phyloP scores from a whole-genome alignment of 2,888 invertebrate species.

The Lomographa bimaculata region DNA sequence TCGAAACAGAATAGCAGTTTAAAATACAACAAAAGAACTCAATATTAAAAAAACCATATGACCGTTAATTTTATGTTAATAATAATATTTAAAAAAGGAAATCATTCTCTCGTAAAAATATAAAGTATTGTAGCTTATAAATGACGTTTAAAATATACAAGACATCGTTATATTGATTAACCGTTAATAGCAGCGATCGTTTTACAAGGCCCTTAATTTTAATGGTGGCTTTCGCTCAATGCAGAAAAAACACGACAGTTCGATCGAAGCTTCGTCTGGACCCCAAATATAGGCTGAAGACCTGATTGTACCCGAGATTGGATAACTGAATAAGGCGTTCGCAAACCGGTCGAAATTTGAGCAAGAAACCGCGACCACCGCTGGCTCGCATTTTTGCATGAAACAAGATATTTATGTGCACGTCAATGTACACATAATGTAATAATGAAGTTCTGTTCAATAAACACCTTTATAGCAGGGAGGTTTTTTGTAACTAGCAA shows the following conservation, averaged over 20 bases:
- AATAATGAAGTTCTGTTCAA: constrained; percentile 42
- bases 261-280: constrained; percentile 34
- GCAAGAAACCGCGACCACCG: constrained; percentile 50
- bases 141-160: too few relatives aligned
- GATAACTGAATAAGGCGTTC: constrained; percentile 40
- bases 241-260: constrained; percentile 21
- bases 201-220: constrained; percentile 9
- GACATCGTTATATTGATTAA: background rate
- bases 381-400: constrained; percentile 62
- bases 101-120: too few relatives aligned
- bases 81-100: too few relatives aligned
- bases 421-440: constrained; percentile 44
- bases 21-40: too few relatives aligned
- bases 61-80: too few relatives aligned
- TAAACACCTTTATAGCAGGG: constrained; percentile 9
- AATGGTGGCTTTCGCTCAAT: constrained; percentile 19
- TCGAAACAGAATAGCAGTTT: too few relatives aligned
- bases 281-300: constrained; percentile 44
- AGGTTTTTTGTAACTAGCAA: constrained; percentile 19
- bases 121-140: too few relatives aligned
- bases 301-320: constrained; percentile 50
- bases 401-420: constrained; percentile 55
- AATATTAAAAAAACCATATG: too few relatives aligned
- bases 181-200: too few relatives aligned
- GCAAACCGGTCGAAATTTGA: constrained; percentile 64